These are phyloP conservation scores for Lerista edwardsae DNA, from an alignment of 2,797 vertebrate species.

Conservation along the genomic window DNA sequence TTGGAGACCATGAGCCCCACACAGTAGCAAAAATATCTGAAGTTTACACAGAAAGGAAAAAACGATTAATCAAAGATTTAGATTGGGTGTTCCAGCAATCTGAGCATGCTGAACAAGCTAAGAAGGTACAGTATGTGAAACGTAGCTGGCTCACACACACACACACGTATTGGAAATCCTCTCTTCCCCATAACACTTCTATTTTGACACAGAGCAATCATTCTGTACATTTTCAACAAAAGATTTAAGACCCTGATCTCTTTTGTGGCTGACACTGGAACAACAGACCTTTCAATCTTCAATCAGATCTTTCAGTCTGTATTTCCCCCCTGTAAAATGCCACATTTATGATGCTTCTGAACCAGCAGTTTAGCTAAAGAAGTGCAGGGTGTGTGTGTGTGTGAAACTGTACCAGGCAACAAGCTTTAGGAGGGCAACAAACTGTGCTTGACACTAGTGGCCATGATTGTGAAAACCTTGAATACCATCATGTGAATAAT, in stretches of 20 bases:
- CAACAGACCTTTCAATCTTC: background rate
- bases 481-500: too few species aligned
- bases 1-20: slow-evolving; percentile 47
- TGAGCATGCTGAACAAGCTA: background rate
- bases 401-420: too few species aligned
- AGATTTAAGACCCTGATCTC: background rate
- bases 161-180: background rate
- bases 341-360: background rate
- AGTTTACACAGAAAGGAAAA: slow-evolving; percentile 50
- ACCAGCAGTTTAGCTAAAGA: too few species aligned
- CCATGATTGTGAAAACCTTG: too few species aligned
- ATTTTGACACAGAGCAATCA: background rate
- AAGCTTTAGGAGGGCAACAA: too few species aligned
- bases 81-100: slow-evolving; percentile 27
- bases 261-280: background rate
- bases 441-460: too few species aligned
- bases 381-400: too few species aligned
- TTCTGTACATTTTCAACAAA: background rate
- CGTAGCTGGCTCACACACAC: background rate
- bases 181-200: background rate
- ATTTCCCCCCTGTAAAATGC: background rate
- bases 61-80: slow-evolving; percentile 35
- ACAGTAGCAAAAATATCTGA: slow-evolving; percentile 45
- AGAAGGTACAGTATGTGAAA: background rate
- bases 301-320: background rate